Percentiles rank a stretch among this genome's conserved stretches.
phyloP scores from a whole-genome alignment of 2,888 invertebrate species.

The Eucera pruinosa region DNA sequence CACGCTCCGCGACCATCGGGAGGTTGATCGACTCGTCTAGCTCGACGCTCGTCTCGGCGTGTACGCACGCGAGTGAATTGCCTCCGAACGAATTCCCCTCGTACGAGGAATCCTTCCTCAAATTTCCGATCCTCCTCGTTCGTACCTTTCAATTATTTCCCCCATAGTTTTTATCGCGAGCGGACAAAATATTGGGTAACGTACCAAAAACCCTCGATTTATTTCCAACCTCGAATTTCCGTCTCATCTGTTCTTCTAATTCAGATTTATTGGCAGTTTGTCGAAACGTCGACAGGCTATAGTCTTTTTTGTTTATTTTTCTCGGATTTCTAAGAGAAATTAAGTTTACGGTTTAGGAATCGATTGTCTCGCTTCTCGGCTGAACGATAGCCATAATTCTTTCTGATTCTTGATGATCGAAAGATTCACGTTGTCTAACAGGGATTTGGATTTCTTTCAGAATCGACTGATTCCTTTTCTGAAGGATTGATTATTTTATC shows the following conservation, averaged over 20 bases:
- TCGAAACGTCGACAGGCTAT: not conserved
- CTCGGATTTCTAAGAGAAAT: not conserved
- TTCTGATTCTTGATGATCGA: not conserved
- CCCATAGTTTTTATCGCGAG: not conserved
- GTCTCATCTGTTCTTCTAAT: not conserved
- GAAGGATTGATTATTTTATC: no score
- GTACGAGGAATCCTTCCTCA: slow-evolving; percentile 22
- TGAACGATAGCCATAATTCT: not conserved
- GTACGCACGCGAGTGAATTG: slow-evolving; percentile 35
- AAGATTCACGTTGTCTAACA: no score
- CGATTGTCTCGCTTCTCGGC: not conserved
- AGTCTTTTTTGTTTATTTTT: not conserved
- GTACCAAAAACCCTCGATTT: not conserved
- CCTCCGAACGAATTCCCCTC: slow-evolving; percentile 38
- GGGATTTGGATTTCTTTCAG: no score
- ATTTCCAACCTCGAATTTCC: slow-evolving; percentile 18
- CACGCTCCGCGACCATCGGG: slow-evolving; percentile 78
- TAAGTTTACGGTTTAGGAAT: not conserved
- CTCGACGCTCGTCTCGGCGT: slow-evolving; percentile 54
- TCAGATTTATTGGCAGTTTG: not conserved
- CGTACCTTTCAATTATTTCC: slow-evolving; percentile 29
- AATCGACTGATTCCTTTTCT: no score
- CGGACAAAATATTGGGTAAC: not conserved
- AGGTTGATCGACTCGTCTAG: slow-evolving; percentile 74
- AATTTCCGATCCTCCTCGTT: slow-evolving; percentile 10